A percentile compares a stretch with the other conserved stretches of the same genome.
Conservation (phyloP, 2,888 invertebrate species). For the Rhingia rostrata region DNA sequence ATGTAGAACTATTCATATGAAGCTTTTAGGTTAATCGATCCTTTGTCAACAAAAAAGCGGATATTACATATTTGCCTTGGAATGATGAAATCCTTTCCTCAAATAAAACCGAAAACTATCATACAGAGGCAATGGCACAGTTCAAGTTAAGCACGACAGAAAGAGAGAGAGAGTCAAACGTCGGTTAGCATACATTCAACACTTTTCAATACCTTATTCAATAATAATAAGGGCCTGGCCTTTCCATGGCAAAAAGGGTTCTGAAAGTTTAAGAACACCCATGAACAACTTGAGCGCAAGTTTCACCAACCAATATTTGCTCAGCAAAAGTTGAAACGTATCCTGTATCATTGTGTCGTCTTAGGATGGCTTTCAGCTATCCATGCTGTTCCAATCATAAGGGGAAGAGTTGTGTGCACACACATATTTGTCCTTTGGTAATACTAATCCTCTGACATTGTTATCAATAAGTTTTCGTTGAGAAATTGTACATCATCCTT, state of each 20-base stretch:
- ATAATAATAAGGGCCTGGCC: slow-evolving; percentile 51
- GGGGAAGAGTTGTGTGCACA: slow-evolving; percentile 11
- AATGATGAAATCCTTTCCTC: slow-evolving; percentile 45
- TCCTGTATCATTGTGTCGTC: slow-evolving; percentile 51
- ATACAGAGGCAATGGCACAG: not conserved
- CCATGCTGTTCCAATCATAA: slow-evolving; percentile 1
- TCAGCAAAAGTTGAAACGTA: slow-evolving; percentile 60
- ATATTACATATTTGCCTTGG: slow-evolving; percentile 53
- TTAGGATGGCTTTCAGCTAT: slow-evolving; percentile 52
- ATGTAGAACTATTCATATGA: not conserved
- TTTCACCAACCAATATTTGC: slow-evolving; percentile 65
- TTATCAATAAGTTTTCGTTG: slow-evolving; percentile 72
- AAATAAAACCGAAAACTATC: slow-evolving; percentile 49
- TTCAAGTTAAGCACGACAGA: slow-evolving; percentile 5
- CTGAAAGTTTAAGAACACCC: slow-evolving; percentile 12
- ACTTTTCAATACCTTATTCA: slow-evolving; percentile 57
- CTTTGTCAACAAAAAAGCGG: slow-evolving; percentile 64
- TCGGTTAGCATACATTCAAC: slow-evolving; percentile 47
- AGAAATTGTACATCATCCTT: slow-evolving; percentile 60
- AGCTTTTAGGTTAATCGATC: slow-evolving; percentile 66
- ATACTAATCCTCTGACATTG: slow-evolving; percentile 73
- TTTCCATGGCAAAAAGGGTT: slow-evolving; percentile 16
- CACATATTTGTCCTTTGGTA: slow-evolving; percentile 70
- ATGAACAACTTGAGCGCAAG: slow-evolving; percentile 46
- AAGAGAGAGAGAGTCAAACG: slow-evolving; percentile 27